Evolutionary conservation across 2,797 vertebrate genomes (phyloP), one percentile per base, ranked within the genome.

Genomic region (Scolopax rusticola): DNA sequence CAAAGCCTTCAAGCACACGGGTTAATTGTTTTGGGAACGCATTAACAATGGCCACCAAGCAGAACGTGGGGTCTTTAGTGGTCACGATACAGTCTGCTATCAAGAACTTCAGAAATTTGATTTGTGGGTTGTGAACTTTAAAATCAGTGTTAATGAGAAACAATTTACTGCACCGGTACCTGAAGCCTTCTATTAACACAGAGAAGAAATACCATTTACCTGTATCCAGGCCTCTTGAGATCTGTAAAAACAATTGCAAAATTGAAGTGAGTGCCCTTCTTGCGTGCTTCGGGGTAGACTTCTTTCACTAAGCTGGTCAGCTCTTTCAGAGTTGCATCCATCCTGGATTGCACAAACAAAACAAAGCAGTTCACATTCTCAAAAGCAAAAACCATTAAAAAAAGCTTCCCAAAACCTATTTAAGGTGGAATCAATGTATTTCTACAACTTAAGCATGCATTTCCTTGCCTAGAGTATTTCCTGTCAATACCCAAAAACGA

Each of bases 301-400:
- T 99, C 99, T 95, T 99, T 99, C 92, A 99, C 99, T 90, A 99
- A 97, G 93, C 99, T 99, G 65, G 99, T 99, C 73, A 99, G 98
- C 94, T 99, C 99, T 96, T 99, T 99, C 95, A 99, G 97, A 68
- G 99, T 99, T 13, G 99, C 99, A 28, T 99, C 99, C 99, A 99
- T 99, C 99, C 99, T 99, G 91, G 53, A 76, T 76, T 13, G 78
- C 82, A 88, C 90, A 89, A 91, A 94, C 25, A 76, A 63, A 54
- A 4, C 53, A 33, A 50, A 82, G n/a, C 1, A 0, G 25, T 87
- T 96, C 27, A 79, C 0, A 0, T 14, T 86, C 57, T 53, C 43
- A 78, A 79, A 63, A 45, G 18, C 50, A 87, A 54, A n/a, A 87
- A 6, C 3, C 65, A 64, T 18, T 8, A 36, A 21, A 8, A 32